phyloP scores from a whole-genome alignment of 2,797 vertebrate species.

The Xiphophorus birchmanni region DNA sequence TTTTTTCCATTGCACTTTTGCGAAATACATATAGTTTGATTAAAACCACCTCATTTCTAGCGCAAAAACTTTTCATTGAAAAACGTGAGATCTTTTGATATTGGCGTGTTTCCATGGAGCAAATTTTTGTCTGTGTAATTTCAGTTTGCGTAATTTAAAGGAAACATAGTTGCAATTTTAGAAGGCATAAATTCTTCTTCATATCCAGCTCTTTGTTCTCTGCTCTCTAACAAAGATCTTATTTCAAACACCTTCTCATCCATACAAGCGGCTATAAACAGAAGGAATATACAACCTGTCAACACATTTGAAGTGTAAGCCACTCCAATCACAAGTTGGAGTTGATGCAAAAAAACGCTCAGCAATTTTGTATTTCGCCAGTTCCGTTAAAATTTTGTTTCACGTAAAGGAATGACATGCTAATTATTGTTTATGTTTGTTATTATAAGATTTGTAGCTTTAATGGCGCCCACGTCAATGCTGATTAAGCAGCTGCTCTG shows the following conservation, averaged over 20 bases:
- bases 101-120: no score
- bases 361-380: not conserved
- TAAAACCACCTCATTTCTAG: no score
- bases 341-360: not conserved
- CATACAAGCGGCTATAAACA: not conserved
- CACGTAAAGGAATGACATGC: not conserved
- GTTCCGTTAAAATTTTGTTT: not conserved
- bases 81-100: no score
- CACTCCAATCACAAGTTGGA: not conserved
- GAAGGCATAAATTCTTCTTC: conserved; percentile 8
- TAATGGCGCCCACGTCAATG: not conserved
- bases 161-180: not conserved
- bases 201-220: not conserved
- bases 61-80: no score
- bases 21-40: no score
- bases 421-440: not conserved
- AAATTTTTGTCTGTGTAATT: no score
- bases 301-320: conserved; percentile 22
- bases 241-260: not conserved
- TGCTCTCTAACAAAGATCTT: conserved; percentile 1
- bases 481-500: conserved; percentile 36
- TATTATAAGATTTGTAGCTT: not conserved
- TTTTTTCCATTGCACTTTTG: no score
- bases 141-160: no score
- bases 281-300: conserved; percentile 7